A percentile compares a stretch with the other conserved stretches of the same genome.
Conservation (phyloP, 2,797 vertebrate genomes). For the Threskiornis aethiopicus region DNA sequence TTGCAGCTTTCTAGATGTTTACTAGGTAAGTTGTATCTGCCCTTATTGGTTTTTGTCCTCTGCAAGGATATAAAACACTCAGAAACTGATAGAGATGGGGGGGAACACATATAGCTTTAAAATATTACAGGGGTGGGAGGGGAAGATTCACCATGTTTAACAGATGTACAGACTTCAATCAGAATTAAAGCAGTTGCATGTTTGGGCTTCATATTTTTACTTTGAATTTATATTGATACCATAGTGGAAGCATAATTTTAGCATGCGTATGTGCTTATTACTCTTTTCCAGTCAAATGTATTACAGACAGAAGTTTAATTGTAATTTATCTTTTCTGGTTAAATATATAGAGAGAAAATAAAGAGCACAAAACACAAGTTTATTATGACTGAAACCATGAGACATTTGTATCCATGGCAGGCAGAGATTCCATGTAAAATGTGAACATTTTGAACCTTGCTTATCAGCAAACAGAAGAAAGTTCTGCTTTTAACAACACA, state of each 20-base stretch:
- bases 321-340: neutral
- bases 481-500: neutral
- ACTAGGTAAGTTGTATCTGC: neutral
- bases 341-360: neutral
- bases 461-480: neutral
- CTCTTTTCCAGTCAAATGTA: neutral
- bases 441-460: neutral
- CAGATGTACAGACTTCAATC: neutral
- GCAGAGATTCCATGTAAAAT: neutral
- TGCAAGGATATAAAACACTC: neutral
- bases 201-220: neutral
- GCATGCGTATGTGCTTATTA: neutral
- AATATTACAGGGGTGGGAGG: rapidly evolving
- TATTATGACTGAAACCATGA: neutral
- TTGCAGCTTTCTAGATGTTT: neutral
- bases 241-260: neutral
- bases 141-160: neutral
- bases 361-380: neutral
- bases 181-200: neutral
- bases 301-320: neutral
- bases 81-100: neutral
- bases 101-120: neutral
- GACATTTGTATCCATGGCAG: neutral
- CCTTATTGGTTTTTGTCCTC: neutral
- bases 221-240: neutral